These are phyloP conservation scores for Rhegmatorhina hoffmannsi DNA, from an alignment of 2,113 vertebrate species.

Conservation along the genomic window DNA sequence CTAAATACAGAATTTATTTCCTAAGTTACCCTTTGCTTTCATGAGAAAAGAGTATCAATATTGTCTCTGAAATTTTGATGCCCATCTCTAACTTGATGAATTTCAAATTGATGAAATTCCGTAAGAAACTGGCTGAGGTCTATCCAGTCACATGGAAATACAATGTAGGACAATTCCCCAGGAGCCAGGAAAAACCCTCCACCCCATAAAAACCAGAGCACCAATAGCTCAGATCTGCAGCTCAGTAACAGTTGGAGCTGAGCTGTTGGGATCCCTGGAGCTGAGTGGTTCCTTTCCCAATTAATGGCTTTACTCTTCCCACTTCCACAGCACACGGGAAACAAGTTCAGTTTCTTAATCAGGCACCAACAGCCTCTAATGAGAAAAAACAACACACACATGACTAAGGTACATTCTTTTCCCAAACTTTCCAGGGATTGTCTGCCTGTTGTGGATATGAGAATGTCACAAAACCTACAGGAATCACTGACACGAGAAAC, in stretches of 20 bases:
- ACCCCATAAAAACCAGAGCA: background rate
- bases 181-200: background rate
- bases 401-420: background rate
- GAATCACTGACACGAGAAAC: background rate
- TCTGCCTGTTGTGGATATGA: background rate
- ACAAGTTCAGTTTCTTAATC: background rate
- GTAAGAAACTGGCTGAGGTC: background rate
- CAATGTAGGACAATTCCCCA: background rate
- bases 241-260: background rate
- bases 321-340: background rate
- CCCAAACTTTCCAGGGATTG: background rate
- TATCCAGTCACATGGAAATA: background rate
- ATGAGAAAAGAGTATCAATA: background rate
- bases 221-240: background rate
- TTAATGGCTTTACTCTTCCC: background rate
- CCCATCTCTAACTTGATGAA: background rate
- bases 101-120: background rate
- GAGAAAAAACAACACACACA: background rate
- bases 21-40: background rate
- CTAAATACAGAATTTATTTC: background rate
- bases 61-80: background rate
- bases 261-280: background rate
- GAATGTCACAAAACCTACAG: background rate
- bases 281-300: background rate
- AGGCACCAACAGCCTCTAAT: background rate